Percentiles rank a stretch among this genome's conserved stretches.
Evolutionary conservation across 2,888 invertebrate genomes (phyloP).

Genomic region (Eristalis pertinax): DNA sequence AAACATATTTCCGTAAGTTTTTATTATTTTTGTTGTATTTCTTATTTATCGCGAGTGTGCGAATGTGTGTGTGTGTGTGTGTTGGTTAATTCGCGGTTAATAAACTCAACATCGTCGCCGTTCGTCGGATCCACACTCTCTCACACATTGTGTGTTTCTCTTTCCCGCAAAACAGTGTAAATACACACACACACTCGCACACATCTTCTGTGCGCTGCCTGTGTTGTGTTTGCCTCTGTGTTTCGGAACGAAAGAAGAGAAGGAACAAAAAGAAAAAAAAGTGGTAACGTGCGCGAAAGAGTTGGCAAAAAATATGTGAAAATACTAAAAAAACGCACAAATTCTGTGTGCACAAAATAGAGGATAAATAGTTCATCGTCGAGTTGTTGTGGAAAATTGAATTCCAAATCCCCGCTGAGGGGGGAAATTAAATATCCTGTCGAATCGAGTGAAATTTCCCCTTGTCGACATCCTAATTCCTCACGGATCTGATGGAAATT

Average conservation of each 20-base stretch:
- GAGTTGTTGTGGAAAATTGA: neutral
- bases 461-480: neutral
- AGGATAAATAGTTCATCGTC: neutral
- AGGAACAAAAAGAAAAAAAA: conserved; percentile 6
- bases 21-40: conserved; percentile 24
- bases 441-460: neutral
- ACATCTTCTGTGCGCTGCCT: neutral
- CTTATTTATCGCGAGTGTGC: neutral
- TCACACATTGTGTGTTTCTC: conserved; percentile 18
- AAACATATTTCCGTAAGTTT: conserved; percentile 64
- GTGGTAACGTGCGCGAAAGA: conserved; percentile 56
- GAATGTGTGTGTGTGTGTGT: conserved; percentile 49
- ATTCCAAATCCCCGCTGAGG: no score
- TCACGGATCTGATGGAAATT: neutral
- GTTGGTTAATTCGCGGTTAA: conserved; percentile 72
- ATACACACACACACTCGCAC: neutral
- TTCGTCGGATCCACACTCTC: neutral
- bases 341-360: neutral
- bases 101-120: conserved; percentile 64
- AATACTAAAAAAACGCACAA: neutral
- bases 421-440: conserved; percentile 6
- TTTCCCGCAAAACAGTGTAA: conserved; percentile 13
- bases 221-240: neutral
- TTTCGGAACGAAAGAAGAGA: neutral
- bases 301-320: conserved; percentile 8